phyloP scores from a whole-genome alignment of 1,140 invertebrate genomes.

The Drosophila mauritiana region DNA sequence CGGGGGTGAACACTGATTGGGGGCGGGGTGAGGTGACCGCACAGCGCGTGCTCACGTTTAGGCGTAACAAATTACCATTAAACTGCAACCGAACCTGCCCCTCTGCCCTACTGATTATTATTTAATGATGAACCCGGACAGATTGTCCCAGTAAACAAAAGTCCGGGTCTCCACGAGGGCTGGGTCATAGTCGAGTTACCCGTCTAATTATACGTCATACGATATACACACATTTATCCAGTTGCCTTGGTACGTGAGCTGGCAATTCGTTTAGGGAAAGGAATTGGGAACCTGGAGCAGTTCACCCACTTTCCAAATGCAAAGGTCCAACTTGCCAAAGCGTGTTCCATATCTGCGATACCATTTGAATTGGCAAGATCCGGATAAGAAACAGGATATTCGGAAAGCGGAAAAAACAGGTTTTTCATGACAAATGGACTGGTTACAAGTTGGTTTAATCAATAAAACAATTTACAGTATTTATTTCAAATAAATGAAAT shows the following conservation, averaged over 20 bases:
- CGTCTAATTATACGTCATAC: conserved; percentile 55
- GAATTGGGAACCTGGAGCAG: background rate
- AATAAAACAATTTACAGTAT: background rate
- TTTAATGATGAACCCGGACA: conserved; percentile 72
- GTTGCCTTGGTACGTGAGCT: conserved; percentile 11
- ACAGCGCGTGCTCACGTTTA: conserved; percentile 78
- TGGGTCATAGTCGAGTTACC: conserved; percentile 39
- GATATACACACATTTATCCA: conserved; percentile 23
- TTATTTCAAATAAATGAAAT: background rate
- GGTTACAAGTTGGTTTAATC: background rate
- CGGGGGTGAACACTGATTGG: conserved; percentile 31
- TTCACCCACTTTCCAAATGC: conserved; percentile 23
- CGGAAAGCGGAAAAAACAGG: background rate
- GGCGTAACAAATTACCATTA: conserved; percentile 84
- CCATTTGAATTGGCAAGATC: conserved; percentile 34
- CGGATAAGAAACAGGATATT: conserved; percentile 42
- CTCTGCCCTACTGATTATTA: conserved; percentile 66
- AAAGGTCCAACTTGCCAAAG: background rate
- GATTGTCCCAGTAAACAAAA: conserved; percentile 56
- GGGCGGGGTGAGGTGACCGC: conserved; percentile 42
- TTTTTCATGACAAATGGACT: background rate
- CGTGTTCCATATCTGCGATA: conserved; percentile 41
- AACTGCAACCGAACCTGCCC: conserved; percentile 29
- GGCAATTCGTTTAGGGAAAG: background rate
- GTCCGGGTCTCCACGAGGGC: conserved; percentile 14